Evolutionary conservation across 2,113 vertebrate species (phyloP), one percentile per base, ranked within the genome.

Genomic region (Meleagris gallopavo): DNA sequence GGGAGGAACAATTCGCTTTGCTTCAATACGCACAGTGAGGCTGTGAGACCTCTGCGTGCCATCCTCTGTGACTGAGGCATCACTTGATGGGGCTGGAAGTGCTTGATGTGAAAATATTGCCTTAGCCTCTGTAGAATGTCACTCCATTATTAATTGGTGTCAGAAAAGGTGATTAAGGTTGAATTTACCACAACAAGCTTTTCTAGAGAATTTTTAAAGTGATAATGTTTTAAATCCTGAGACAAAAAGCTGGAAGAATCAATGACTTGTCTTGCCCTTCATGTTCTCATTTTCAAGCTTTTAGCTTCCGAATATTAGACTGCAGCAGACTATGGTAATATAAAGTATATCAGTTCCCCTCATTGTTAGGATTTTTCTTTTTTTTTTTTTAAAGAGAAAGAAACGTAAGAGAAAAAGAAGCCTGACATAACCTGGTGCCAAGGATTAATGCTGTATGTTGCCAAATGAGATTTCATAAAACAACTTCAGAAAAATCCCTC

Each of bases 1-100:
- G 14, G 38, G 30, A 95, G 30, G 40, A 69, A 69, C 5, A 2
- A 1, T 22, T 58, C 1, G 0, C 21, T 41, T 19, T 72, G 29
- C 40, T 38, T 74, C 58, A 48, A 13, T 32, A 9, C 41, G 18
- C 18, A 30, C 25, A 27, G 43, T 8, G n/a, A 58, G 11, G 2
- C 32, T 32, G 0, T 15, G 20, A 32, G 43, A 2, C 2, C 71
- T 57, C 66, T 34, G 12, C 5, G 13, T 78, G 29, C 32, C 57
- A 60, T 19, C 32, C 25, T 58, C 50, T 40, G 2, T 57, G 29
- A 19, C 58, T 65, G 43, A 22, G 27, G n/a, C 27, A 73, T 41
- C 4, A 13, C n/a, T 74, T 70, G 38, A 89, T 65, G 15, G 22
- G 16, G 32, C 66, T 78, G 43, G 15, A 78, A 74, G 34, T 16